Evolutionary conservation across 2,113 vertebrate species (phyloP).

Genomic region (Paradisaea rubra): DNA sequence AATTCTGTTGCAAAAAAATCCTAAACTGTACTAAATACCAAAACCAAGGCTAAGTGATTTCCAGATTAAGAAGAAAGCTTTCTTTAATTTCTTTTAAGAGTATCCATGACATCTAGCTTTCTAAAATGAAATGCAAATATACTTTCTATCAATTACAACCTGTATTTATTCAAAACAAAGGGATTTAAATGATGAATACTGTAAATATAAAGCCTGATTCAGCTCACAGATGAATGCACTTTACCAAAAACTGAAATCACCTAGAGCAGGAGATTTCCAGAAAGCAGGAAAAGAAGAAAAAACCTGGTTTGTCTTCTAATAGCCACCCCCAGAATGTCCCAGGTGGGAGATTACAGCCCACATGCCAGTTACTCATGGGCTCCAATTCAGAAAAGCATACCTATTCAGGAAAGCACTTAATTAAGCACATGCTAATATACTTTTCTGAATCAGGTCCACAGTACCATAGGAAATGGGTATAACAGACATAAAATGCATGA

Average conservation of each 20-base stretch:
- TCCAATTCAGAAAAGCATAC: conserved; percentile 25
- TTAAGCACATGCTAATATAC: conserved; percentile 27
- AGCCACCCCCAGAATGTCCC: not conserved
- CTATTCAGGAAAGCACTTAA: conserved; percentile 42
- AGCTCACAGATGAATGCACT: not conserved
- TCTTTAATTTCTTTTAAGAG: not conserved
- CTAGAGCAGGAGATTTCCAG: not conserved
- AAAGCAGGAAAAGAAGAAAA: not conserved
- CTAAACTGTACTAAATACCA: not conserved
- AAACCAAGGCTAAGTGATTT: not conserved
- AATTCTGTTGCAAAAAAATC: conserved; percentile 23
- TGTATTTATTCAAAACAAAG: not conserved
- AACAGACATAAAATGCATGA: conserved; percentile 16
- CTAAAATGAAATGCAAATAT: not conserved
- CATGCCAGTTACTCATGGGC: not conserved
- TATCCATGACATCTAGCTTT: not conserved
- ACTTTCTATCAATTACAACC: not conserved
- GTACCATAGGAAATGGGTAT: conserved; percentile 45
- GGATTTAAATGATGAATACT: not conserved
- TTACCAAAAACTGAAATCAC: not conserved
- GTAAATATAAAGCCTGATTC: not conserved
- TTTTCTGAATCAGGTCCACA: conserved; percentile 41
- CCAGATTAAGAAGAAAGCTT: not conserved
- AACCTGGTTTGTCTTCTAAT: not conserved
- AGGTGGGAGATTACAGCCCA: conserved; percentile 24